Evolutionary conservation across 2,113 vertebrate genomes (phyloP), one percentile per base, ranked within the genome.

Genomic region (Anoura caudifer): DNA sequence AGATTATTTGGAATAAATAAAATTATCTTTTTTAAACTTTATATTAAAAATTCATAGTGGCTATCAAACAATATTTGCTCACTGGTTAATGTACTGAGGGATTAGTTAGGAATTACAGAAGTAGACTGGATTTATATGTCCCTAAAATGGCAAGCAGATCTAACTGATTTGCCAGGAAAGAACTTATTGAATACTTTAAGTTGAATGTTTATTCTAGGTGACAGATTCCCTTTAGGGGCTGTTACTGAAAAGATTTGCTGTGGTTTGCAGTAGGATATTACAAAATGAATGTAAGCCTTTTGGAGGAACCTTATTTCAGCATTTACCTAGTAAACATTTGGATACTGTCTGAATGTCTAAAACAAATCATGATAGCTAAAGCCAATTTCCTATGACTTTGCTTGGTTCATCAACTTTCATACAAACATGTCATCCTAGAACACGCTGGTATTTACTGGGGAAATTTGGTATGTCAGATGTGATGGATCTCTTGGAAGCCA

Each of bases 401-500:
- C 20, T 87, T 76, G 86, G n/a, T 43, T 94, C 61, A 80, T 83
- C 14, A 67, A 33, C 81, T 77, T 92, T 63, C 70, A 22, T 59
- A 26, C 15, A 91, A 90, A 76, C 59, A 26, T 87, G 31, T 56
- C 69, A 91, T 90, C 41, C 22, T 90, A 80, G 87, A 91, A 50
- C 9, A 73, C 14, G 17, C 41, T 90, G 33, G 41, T 41, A 76
- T 91, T 87, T 91, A 67, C 4, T 84, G 65, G 73, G 83, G 59
- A 93, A 91, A 90, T 90, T 45, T 59, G 33, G 19, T 67, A 59
- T 56, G 70, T 96, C 52, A 75, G 41, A 80, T 80, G 87, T 94
- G 88, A 95, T 83, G 38, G 24, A 52, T 94, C 38, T 91, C 83
- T 93, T 90, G n/a, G 73, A 94, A 83, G 52, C 45, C 61, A 45